A percentile compares a stretch with the other conserved stretches of the same genome.
Conservation (phyloP, 2,113 vertebrate genomes). For the Myanophis thanlyinensis region DNA sequence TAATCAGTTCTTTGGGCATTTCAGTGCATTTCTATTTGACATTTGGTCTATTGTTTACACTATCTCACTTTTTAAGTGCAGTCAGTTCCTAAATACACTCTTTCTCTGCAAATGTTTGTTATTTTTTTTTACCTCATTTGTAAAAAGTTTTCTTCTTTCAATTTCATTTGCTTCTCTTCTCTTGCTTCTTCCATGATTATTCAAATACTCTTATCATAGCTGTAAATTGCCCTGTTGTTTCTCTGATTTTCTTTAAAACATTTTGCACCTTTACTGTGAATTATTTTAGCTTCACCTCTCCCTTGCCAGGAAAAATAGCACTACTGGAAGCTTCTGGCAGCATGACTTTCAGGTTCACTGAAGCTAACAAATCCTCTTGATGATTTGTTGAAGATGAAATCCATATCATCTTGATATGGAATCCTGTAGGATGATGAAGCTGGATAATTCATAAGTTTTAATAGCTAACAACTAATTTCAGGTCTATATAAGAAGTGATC, state of each 20-base stretch:
- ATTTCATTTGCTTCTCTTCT: not conserved
- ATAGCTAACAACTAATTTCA: not conserved
- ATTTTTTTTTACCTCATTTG: not conserved
- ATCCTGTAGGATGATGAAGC: not conserved
- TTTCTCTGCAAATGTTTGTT: not conserved
- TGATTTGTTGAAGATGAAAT: no score
- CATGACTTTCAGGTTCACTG: not conserved
- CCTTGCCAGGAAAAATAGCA: not conserved
- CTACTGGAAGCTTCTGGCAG: not conserved
- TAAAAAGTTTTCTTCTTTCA: not conserved
- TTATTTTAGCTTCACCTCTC: not conserved
- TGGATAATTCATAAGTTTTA: not conserved
- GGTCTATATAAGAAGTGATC: not conserved
- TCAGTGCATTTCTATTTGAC: not conserved
- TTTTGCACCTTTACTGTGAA: not conserved
- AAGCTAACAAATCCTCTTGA: not conserved
- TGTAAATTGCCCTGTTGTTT: not conserved
- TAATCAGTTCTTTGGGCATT: not conserved
- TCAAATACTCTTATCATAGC: not conserved
- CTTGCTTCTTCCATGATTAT: not conserved
- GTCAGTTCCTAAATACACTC: not conserved
- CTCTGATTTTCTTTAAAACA: not conserved
- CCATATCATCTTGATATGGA: not conserved
- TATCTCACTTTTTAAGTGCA: not conserved
- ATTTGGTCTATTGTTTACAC: not conserved